Percentiles rank a stretch among this genome's conserved stretches.
Evolutionary conservation across 2,113 vertebrate species (phyloP).

Genomic region (Todiramphus saurophagus): DNA sequence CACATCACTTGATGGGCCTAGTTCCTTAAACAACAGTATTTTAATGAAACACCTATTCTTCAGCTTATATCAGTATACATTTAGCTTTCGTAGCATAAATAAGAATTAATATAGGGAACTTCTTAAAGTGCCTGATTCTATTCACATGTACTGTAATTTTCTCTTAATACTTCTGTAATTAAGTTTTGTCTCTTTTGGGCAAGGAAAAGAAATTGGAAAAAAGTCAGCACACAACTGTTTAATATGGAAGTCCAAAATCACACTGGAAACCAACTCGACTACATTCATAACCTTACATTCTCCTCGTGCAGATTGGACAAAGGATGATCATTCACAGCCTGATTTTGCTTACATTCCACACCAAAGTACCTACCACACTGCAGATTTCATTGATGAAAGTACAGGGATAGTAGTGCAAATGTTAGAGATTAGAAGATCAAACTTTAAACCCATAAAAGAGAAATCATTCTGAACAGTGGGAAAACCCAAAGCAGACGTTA

Average conservation of each 20-base stretch:
- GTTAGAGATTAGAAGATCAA: neutral
- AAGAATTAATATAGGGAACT: neutral
- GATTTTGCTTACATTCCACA: neutral
- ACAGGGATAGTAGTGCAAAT: neutral
- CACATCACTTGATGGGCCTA: neutral
- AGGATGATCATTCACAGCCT: neutral
- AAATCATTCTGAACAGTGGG: neutral
- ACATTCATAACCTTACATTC: neutral
- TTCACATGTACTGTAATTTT: neutral
- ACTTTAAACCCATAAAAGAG: neutral
- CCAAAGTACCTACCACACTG: neutral
- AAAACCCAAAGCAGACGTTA: neutral
- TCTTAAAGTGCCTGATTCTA: neutral
- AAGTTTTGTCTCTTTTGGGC: neutral
- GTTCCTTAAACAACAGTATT: neutral
- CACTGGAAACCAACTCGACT: neutral
- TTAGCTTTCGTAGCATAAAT: neutral
- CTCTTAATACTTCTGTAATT: neutral
- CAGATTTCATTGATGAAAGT: neutral
- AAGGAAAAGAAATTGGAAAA: neutral
- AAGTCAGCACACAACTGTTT: neutral
- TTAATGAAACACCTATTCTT: neutral
- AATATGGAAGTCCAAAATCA: neutral
- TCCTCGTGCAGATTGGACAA: neutral
- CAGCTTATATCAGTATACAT: neutral